Conservation (phyloP, 2,113 vertebrate species). For the Machaerirhynchus nigripectus region DNA sequence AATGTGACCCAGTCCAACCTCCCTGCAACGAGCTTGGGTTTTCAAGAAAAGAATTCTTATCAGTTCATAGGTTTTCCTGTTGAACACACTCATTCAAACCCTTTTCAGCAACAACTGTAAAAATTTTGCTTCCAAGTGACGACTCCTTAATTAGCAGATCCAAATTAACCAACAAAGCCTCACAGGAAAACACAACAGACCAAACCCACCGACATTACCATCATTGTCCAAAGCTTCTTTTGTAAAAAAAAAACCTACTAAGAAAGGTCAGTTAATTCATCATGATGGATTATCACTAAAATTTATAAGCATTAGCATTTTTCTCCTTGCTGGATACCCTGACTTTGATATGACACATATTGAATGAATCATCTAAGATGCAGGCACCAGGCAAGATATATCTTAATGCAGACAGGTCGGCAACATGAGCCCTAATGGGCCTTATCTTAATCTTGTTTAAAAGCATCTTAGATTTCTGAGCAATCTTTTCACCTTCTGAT, state of each 20-base stretch:
- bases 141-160: background rate
- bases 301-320: conserved; percentile 75
- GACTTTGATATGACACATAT: conserved; percentile 85
- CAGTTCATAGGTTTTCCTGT: background rate
- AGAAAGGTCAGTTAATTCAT: conserved; percentile 69
- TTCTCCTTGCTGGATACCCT: conserved; percentile 69
- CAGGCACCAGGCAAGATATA: conserved; percentile 79
- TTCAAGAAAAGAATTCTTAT: background rate
- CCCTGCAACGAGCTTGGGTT: background rate
- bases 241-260: background rate
- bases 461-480: conserved; percentile 87
- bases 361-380: conserved; percentile 73
- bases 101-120: background rate
- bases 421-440: conserved; percentile 88
- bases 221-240: background rate
- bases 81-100: background rate
- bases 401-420: conserved; percentile 88
- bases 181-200: background rate
- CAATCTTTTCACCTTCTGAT: conserved; percentile 83
- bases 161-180: background rate
- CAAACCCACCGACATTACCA: background rate
- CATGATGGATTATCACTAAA: conserved; percentile 68
- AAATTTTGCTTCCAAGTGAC: background rate
- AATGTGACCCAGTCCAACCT: background rate
- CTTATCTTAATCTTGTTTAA: conserved; percentile 92